Evolutionary conservation across 2,888 invertebrate genomes (phyloP).

Genomic region (Athrips mouffetella): DNA sequence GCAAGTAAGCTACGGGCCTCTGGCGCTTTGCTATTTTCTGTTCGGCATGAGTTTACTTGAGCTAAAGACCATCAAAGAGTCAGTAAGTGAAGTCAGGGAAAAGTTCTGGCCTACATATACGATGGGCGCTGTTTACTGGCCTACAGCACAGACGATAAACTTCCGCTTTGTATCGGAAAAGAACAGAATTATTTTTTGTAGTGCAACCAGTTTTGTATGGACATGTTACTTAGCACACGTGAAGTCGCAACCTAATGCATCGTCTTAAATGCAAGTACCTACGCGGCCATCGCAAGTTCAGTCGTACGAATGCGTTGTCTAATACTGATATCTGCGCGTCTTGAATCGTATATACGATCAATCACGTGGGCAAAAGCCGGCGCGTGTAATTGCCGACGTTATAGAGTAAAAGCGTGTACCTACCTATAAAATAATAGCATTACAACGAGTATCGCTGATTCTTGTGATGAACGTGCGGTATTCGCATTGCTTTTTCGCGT

Average conservation of each 20-base stretch:
- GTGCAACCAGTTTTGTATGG: conserved; percentile 85
- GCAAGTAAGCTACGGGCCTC: conserved; percentile 84
- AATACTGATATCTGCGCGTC: too few relatives aligned
- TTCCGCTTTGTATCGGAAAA: conserved; percentile 83
- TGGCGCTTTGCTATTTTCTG: conserved; percentile 85
- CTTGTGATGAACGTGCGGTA: too few relatives aligned
- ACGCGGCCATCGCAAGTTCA: too few relatives aligned
- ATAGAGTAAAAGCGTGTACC: too few relatives aligned
- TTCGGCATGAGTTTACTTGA: conserved; percentile 86
- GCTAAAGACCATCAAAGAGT: conserved; percentile 77
- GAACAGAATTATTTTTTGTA: conserved; percentile 85
- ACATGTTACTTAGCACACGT: conserved; percentile 87
- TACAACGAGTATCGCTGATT: too few relatives aligned
- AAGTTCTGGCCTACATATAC: conserved; percentile 87
- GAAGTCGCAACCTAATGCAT: conserved; percentile 65
- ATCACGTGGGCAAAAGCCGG: too few relatives aligned
- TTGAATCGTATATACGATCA: too few relatives aligned
- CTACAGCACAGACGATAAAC: conserved; percentile 84
- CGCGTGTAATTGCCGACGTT: too few relatives aligned
- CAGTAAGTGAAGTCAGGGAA: conserved; percentile 81
- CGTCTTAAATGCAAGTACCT: neutral
- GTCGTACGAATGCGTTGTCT: too few relatives aligned
- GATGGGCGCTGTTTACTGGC: conserved; percentile 84
- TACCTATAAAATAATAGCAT: too few relatives aligned
- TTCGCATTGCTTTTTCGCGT: too few relatives aligned